Percentiles rank a stretch among this genome's conserved stretches.
These are phyloP conservation scores for Boleophthalmus pectinirostris DNA, from an alignment of 2,113 vertebrate species.

Conservation along the genomic window DNA sequence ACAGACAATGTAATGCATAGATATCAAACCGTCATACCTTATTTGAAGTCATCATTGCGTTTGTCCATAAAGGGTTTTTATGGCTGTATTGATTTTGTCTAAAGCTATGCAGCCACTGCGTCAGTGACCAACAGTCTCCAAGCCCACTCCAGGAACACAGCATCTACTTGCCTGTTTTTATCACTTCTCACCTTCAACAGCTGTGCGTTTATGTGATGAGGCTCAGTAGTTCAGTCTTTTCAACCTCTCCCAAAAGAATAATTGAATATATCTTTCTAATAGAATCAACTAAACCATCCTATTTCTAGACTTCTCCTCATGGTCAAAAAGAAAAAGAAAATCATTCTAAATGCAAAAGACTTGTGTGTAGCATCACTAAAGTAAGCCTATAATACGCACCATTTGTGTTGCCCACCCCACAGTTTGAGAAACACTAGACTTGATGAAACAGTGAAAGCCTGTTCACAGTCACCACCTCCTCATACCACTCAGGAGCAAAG, in stretches of 20 bases:
- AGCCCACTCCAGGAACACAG: too few species aligned
- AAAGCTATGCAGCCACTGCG: background rate
- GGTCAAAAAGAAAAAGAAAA: too few species aligned
- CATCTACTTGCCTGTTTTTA: too few species aligned
- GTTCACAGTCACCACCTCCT: constrained; percentile 12
- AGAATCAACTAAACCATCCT: too few species aligned
- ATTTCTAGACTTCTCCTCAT: too few species aligned
- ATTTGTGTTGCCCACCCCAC: too few species aligned
- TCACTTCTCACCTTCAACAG: too few species aligned
- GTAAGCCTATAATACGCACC: too few species aligned
- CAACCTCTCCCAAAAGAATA: background rate
- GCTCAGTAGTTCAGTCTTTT: background rate
- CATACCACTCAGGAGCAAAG: constrained; percentile 14
- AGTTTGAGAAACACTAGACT: background rate
- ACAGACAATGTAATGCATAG: background rate
- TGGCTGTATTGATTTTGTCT: background rate
- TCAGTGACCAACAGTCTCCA: background rate
- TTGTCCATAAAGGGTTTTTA: background rate
- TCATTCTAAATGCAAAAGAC: too few species aligned
- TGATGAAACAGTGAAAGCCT: background rate
- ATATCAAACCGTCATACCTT: background rate
- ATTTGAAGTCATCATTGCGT: background rate
- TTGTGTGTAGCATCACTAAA: too few species aligned
- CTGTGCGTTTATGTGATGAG: background rate
- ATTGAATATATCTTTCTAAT: background rate